These are phyloP conservation scores for Ophraella communa DNA, from an alignment of 2,888 invertebrate genomes.

Conservation along the genomic window DNA sequence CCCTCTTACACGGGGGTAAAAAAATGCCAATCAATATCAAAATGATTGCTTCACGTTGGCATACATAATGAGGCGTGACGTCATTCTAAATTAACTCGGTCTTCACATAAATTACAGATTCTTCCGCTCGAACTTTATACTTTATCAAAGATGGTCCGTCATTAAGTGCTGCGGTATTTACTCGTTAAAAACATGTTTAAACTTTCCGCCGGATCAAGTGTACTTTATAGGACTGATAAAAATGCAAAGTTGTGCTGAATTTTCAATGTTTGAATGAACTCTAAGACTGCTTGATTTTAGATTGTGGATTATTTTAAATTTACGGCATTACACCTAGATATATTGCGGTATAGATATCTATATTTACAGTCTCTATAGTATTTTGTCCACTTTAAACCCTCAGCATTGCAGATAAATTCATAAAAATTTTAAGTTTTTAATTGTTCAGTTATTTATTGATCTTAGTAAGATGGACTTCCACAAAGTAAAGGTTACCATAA, in stretches of 20 bases:
- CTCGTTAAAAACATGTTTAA: neutral
- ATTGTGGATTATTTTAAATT: neutral
- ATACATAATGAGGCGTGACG: constrained; percentile 60
- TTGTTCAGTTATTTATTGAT: too few relatives aligned
- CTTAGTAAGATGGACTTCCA: too few relatives aligned
- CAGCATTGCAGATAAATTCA: too few relatives aligned
- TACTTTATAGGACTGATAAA: neutral
- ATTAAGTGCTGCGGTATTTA: neutral
- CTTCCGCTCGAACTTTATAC: constrained; percentile 4
- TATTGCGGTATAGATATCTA: too few relatives aligned
- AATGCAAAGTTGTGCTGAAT: neutral
- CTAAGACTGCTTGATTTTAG: too few relatives aligned
- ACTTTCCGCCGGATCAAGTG: neutral
- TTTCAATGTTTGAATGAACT: neutral
- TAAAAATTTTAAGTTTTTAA: too few relatives aligned
- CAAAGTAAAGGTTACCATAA: too few relatives aligned
- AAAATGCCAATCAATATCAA: constrained; percentile 60
- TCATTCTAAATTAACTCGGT: constrained; percentile 54
- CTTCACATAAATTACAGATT: constrained; percentile 21
- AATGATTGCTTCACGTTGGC: constrained; percentile 59
- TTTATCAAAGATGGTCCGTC: neutral
- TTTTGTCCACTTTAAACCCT: too few relatives aligned
- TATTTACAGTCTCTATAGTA: too few relatives aligned
- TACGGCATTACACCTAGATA: neutral
- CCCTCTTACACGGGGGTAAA: constrained; percentile 50